Percentiles rank a stretch among this genome's conserved stretches.
phyloP scores from a whole-genome alignment of 2,797 vertebrate genomes.

The Erpetoichthys calabaricus region DNA sequence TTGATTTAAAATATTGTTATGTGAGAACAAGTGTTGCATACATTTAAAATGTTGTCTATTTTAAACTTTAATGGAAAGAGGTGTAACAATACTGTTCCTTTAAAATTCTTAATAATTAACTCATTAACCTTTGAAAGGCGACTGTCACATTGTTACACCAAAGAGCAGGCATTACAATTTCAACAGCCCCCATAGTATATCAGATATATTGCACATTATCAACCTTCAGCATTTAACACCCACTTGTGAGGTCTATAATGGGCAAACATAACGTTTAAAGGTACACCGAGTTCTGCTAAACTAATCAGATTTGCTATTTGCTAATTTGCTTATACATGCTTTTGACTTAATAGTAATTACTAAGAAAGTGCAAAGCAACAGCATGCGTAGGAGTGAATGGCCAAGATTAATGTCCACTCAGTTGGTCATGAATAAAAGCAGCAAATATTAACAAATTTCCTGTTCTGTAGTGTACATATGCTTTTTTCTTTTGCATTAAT shows the following conservation, averaged over 20 bases:
- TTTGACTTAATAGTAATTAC: no score
- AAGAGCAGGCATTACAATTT: neutral
- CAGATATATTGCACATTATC: neutral
- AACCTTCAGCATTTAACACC: neutral
- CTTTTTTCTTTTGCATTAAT: no score
- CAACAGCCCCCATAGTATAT: neutral
- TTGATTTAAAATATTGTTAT: neutral
- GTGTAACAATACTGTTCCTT: neutral
- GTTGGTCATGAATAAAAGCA: no score
- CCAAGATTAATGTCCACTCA: no score
- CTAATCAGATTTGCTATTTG: no score
- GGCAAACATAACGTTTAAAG: no score
- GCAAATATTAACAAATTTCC: no score
- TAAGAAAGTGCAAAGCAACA: no score
- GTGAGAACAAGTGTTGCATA: neutral
- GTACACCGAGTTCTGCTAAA: no score
- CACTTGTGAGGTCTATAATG: neutral
- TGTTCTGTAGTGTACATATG: no score
- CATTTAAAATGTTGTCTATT: neutral
- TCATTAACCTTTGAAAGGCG: constrained; percentile 1
- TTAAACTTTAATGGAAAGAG: neutral
- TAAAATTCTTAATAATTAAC: neutral
- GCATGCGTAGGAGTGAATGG: no score
- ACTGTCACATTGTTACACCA: neutral
- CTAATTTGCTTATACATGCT: no score